Evolutionary conservation across 92 coral and sea anemone species (phyloP).

Genomic region (Epizoanthus illoricatus): DNA sequence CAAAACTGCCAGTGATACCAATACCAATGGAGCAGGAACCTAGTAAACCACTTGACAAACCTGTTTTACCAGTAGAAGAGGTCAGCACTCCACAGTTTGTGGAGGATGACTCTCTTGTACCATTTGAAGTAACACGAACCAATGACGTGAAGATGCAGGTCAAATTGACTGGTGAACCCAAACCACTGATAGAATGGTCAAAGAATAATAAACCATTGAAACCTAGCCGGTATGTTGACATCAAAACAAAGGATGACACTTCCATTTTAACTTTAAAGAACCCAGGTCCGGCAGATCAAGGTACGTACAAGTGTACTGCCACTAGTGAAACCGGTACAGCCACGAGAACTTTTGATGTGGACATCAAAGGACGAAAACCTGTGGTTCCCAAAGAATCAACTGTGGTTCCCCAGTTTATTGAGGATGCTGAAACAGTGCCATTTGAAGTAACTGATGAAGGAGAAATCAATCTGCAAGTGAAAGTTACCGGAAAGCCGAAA

Average conservation of each 20-base stretch:
- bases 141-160: slow-evolving; percentile 67
- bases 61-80: slow-evolving; percentile 20
- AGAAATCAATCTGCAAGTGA: slow-evolving; percentile 54
- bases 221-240: slow-evolving; percentile 52
- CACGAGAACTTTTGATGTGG: slow-evolving; percentile 67
- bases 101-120: slow-evolving; percentile 46
- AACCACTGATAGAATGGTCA: slow-evolving; percentile 68
- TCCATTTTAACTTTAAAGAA: slow-evolving; percentile 56
- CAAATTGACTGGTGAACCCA: slow-evolving; percentile 70
- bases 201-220: slow-evolving; percentile 59
- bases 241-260: slow-evolving; percentile 66
- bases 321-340: slow-evolving; percentile 69
- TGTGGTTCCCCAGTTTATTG: slow-evolving; percentile 57
- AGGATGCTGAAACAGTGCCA: slow-evolving; percentile 67
- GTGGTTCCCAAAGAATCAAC: slow-evolving; percentile 32
- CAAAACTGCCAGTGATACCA: not conserved
- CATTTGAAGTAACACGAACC: slow-evolving; percentile 76
- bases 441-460: slow-evolving; percentile 65
- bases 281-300: slow-evolving; percentile 65
- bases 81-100: slow-evolving; percentile 31
- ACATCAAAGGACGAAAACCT: slow-evolving; percentile 62
- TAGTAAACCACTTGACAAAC: not conserved
- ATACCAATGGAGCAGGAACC: not conserved
- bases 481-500: slow-evolving; percentile 59
- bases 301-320: slow-evolving; percentile 77